These are phyloP conservation scores for Nyctalus aviator DNA, from an alignment of 2,797 vertebrate species.

Conservation along the genomic window DNA sequence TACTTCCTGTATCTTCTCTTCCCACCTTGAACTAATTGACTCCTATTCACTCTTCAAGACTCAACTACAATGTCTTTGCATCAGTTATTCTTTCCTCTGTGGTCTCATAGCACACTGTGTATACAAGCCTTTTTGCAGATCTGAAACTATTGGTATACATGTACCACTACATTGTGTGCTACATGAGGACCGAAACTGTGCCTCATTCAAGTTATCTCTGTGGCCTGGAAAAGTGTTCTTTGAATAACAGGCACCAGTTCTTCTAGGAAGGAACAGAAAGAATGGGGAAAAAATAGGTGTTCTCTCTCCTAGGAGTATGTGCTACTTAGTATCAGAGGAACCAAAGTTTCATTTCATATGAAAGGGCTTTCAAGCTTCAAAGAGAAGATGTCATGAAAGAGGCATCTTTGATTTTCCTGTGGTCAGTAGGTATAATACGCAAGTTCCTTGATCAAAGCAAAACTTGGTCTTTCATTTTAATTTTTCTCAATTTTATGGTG, in stretches of 20 bases:
- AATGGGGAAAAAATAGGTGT: background rate
- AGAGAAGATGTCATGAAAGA: conserved; percentile 18
- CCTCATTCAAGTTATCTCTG: background rate
- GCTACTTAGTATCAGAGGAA: background rate
- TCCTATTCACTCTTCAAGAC: background rate
- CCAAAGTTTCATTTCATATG: background rate
- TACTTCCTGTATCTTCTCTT: background rate
- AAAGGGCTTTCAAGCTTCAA: conserved; percentile 25
- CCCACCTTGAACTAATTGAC: background rate
- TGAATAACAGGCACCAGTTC: background rate
- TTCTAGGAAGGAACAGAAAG: conserved; percentile 22
- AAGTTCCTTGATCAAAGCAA: background rate
- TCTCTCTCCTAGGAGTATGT: background rate
- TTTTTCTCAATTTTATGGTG: background rate
- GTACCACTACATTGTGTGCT: background rate
- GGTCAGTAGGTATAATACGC: background rate
- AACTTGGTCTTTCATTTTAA: background rate
- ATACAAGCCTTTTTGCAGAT: background rate
- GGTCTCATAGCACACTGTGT: background rate
- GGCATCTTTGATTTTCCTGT: background rate
- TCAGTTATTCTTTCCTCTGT: background rate
- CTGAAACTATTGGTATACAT: background rate
- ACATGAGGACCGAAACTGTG: background rate
- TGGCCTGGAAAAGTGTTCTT: background rate
- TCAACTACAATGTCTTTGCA: background rate